These are phyloP conservation scores for Struthidea cinerea DNA, from an alignment of 2,113 vertebrate genomes.

Conservation along the genomic window DNA sequence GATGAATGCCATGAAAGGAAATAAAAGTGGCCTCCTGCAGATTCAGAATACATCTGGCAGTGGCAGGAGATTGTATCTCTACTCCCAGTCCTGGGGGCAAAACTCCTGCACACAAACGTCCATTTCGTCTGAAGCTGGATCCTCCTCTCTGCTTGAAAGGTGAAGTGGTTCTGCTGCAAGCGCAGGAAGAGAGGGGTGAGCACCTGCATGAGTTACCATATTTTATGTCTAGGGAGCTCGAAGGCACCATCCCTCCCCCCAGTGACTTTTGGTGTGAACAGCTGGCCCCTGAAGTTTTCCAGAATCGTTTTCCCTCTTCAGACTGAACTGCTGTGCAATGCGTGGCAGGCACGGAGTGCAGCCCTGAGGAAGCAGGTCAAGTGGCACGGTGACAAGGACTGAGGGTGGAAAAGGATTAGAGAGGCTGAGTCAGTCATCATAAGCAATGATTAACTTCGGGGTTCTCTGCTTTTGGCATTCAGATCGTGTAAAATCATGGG, in stretches of 20 bases:
- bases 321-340: neutral
- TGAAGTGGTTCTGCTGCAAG: neutral
- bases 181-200: neutral
- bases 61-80: neutral
- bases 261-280: neutral
- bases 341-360: neutral
- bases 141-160: neutral
- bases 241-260: neutral
- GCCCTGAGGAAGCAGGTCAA: slow-evolving; percentile 17
- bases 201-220: neutral
- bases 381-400: neutral
- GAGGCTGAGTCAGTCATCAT: slow-evolving; percentile 2
- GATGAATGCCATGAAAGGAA: neutral
- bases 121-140: neutral
- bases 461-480: slow-evolving; percentile 8
- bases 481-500: neutral
- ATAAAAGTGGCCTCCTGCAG: neutral
- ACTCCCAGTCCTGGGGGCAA: neutral
- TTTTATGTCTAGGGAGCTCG: neutral
- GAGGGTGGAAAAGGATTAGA: neutral
- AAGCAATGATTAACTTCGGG: neutral
- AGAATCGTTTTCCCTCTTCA: neutral
- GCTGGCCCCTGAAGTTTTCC: neutral
- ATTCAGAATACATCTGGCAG: neutral
- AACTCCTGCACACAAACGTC: neutral